These are phyloP conservation scores for Platycercus adscitus DNA, from an alignment of 2,113 vertebrate genomes.

Conservation along the genomic window DNA sequence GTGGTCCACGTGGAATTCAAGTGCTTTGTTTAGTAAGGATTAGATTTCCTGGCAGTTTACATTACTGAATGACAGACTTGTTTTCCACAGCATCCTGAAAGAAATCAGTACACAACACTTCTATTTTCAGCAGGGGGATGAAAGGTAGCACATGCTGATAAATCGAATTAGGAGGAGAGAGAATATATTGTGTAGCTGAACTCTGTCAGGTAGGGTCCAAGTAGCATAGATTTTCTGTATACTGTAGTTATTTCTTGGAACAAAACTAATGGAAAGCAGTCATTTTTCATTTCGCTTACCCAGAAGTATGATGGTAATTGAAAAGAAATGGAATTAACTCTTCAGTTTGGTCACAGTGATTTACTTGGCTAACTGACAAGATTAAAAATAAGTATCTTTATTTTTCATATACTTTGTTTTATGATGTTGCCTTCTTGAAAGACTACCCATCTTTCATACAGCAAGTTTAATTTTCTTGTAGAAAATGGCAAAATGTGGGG, in stretches of 20 bases:
- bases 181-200: neutral
- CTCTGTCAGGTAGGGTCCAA: neutral
- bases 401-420: neutral
- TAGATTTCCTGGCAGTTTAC: neutral
- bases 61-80: neutral
- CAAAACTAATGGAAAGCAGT: constrained; percentile 55
- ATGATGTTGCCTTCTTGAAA: neutral
- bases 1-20: neutral
- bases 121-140: neutral
- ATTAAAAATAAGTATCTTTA: constrained; percentile 22
- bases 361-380: constrained; percentile 56
- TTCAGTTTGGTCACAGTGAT: constrained; percentile 54
- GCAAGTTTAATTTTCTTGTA: neutral
- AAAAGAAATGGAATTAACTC: constrained; percentile 71
- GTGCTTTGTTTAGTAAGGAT: neutral
- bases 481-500: neutral
- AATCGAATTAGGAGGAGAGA: neutral
- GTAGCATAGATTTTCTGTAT: constrained; percentile 29
- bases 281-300: constrained; percentile 68
- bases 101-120: neutral
- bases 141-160: neutral
- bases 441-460: neutral
- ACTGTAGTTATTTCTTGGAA: constrained; percentile 50
- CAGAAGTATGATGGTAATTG: constrained; percentile 60
- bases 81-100: neutral